Evolutionary conservation across 1,140 invertebrate genomes (phyloP).

Genomic region (Drusus annulatus): DNA sequence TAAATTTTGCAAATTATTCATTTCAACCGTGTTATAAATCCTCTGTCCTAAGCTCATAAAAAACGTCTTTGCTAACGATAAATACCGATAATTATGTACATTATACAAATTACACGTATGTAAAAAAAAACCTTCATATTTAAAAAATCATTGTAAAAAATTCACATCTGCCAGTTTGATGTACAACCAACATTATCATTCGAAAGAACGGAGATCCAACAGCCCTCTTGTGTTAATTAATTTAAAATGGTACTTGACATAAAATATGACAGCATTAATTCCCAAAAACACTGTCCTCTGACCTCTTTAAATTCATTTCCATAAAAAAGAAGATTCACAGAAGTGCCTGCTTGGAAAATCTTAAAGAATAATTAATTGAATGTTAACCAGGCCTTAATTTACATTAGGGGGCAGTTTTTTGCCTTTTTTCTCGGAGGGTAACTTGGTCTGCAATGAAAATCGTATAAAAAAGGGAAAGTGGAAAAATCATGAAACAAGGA

Average conservation of each 20-base stretch:
- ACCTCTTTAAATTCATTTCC: constrained; percentile 39
- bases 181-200: too few relatives aligned
- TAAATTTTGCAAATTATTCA: too few relatives aligned
- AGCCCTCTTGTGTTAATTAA: too few relatives aligned
- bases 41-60: too few relatives aligned
- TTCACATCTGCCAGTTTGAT: too few relatives aligned
- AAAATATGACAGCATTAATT: constrained; percentile 16
- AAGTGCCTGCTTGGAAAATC: constrained; percentile 9
- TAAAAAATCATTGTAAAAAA: too few relatives aligned
- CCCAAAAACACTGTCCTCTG: not conserved
- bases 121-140: too few relatives aligned
- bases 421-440: constrained; percentile 2
- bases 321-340: constrained; percentile 16
- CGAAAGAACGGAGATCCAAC: too few relatives aligned
- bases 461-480: constrained; percentile 33
- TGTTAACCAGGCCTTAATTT: constrained; percentile 55
- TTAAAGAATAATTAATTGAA: constrained; percentile 55
- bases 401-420: constrained; percentile 49
- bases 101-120: too few relatives aligned
- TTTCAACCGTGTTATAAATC: too few relatives aligned
- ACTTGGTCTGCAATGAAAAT: constrained; percentile 26
- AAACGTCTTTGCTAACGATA: too few relatives aligned
- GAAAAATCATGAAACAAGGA: constrained; percentile 32
- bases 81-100: too few relatives aligned
- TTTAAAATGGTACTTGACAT: constrained; percentile 15